phyloP scores from a whole-genome alignment of 2,888 invertebrate genomes.

The Mechanitis messenoides region DNA sequence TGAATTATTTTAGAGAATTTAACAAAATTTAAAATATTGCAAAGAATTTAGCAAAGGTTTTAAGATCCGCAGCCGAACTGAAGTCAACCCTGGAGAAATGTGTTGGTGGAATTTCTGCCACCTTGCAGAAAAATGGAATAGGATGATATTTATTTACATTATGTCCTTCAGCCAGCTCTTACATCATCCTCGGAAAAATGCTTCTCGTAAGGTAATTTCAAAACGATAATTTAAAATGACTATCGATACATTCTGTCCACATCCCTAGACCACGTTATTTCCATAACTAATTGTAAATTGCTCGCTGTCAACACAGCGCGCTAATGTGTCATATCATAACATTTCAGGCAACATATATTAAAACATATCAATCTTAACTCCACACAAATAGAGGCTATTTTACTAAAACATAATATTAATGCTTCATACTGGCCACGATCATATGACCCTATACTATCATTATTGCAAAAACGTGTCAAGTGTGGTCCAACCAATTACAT shows the following conservation, averaged over 20 bases:
- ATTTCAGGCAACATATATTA: slow-evolving; percentile 9
- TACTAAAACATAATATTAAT: slow-evolving; percentile 14
- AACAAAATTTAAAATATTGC: no score
- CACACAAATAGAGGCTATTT: slow-evolving; percentile 14
- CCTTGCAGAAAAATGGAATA: no score
- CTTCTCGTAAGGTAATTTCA: no score
- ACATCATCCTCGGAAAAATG: no score
- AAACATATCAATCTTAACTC: slow-evolving; percentile 14
- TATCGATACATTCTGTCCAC: slow-evolving; percentile 42
- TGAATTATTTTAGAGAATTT: no score
- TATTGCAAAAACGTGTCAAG: slow-evolving; percentile 28
- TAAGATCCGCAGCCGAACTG: no score
- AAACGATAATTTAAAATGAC: not conserved
- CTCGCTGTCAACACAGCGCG: slow-evolving; percentile 66
- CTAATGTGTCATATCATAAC: slow-evolving; percentile 68
- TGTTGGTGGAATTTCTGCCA: no score
- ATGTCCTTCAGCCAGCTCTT: no score
- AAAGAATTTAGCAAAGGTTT: no score
- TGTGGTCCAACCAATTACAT: slow-evolving; percentile 13
- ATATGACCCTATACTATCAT: slow-evolving; percentile 26
- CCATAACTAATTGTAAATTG: slow-evolving; percentile 75
- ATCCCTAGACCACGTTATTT: slow-evolving; percentile 53
- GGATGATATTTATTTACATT: no score
- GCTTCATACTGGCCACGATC: slow-evolving; percentile 14
- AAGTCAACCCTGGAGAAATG: no score